A percentile compares a stretch with the other conserved stretches of the same genome.
Conservation (phyloP, 2,797 vertebrate genomes). For the Aplochiton taeniatus region DNA sequence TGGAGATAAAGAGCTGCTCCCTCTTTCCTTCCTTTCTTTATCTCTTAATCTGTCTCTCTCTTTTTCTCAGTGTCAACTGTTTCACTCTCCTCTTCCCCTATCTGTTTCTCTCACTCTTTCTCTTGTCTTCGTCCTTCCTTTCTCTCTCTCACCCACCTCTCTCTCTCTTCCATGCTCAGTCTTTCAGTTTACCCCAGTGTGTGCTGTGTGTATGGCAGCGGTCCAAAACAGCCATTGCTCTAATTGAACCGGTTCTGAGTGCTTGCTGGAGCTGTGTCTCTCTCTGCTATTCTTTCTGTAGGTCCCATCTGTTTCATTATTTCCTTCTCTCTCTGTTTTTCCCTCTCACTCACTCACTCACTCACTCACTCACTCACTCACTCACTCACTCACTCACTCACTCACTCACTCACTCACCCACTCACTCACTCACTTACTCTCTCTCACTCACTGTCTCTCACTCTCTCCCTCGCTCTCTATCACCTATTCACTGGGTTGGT, state of each 20-base stretch:
- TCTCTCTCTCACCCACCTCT: not conserved
- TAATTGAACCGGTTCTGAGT: constrained; percentile 67
- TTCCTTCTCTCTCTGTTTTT: too few species aligned
- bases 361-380: too few species aligned
- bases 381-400: constrained; percentile 37
- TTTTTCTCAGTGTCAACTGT: not conserved
- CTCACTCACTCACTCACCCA: too few species aligned
- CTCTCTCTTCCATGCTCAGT: not conserved
- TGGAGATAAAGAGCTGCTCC: constrained; percentile 38
- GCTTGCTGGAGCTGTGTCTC: constrained; percentile 31
- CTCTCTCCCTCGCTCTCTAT: constrained; percentile 4
- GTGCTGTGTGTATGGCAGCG: constrained; percentile 50
- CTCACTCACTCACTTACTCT: too few species aligned
- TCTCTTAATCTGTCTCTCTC: not conserved
- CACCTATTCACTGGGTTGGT: constrained; percentile 36
- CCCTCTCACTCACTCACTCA: too few species aligned
- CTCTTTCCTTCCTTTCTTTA: not conserved
- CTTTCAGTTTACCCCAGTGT: not conserved
- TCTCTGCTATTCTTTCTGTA: not conserved
- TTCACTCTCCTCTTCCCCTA: not conserved
- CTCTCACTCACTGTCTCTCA: constrained; percentile 23
- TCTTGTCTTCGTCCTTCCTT: constrained; percentile 1
- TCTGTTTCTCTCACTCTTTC: not conserved
- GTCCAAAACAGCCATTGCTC: constrained; percentile 69
- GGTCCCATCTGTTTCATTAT: too few species aligned